Evolutionary conservation across 2,113 vertebrate species (phyloP).

Genomic region (Carassius gibelio): DNA sequence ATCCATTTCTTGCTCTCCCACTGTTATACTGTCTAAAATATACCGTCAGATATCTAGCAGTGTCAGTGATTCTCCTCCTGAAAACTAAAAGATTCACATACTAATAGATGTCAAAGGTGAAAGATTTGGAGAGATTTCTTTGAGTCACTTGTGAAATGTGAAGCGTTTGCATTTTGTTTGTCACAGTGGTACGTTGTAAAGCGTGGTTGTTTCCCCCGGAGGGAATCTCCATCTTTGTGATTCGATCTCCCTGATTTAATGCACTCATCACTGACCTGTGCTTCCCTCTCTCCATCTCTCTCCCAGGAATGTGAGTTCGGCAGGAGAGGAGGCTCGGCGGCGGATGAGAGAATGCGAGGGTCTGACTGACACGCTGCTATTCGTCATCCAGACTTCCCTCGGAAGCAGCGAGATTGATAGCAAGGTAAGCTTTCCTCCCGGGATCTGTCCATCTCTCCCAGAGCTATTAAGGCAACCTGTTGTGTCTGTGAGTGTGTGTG

Average conservation of each 20-base stretch:
- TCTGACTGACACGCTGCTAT: constrained; percentile 95
- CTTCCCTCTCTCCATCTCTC: constrained; percentile 24
- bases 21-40: neutral
- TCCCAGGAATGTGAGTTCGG: constrained; percentile 95
- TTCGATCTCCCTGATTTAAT: neutral
- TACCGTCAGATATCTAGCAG: neutral
- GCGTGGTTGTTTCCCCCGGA: neutral
- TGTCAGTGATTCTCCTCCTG: neutral
- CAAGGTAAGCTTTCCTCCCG: constrained; percentile 83
- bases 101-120: constrained; percentile 46
- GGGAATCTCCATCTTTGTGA: constrained; percentile 4
- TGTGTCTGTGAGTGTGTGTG: constrained; percentile 37
- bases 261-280: constrained; percentile 41
- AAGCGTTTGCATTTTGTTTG: constrained; percentile 42
- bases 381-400: constrained; percentile 95
- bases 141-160: constrained; percentile 52
- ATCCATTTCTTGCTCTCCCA: neutral
- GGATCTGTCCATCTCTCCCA: neutral
- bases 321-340: constrained; percentile 95
- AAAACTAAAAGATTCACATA: constrained; percentile 41
- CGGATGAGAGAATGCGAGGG: constrained; percentile 98
- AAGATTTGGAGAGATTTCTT: constrained; percentile 29
- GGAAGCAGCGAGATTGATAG: constrained; percentile 98
- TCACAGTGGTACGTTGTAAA: neutral
- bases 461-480: constrained; percentile 21